Evolutionary conservation across 1,140 invertebrate species (phyloP), one percentile per base, ranked within the genome.

Genomic region (Platyscapa corneri): DNA sequence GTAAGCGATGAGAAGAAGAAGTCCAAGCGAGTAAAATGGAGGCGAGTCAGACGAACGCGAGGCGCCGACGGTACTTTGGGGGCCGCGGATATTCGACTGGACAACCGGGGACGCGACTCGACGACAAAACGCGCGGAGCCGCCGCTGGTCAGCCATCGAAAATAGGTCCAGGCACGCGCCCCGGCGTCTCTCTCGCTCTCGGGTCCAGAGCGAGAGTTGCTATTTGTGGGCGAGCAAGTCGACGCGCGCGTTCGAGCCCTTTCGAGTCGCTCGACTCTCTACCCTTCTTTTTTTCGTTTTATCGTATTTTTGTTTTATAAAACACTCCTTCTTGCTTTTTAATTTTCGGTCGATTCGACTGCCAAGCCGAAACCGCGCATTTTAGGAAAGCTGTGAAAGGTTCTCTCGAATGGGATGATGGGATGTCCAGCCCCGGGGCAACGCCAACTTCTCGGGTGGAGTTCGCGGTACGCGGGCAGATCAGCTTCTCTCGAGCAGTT

Each of bases 91-190:
- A 3, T n/a, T 12, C 60, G 79, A 82, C 84, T 86, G 84, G 84
- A 86, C 64, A 56, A 67, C 30, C 32, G 53, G 64, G 30, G 75
- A 60, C 39, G 32, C 39, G 74, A 23, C 27, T 49, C 60, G 82
- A 76, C 53, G 74, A 20, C 37, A 0, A 30, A 32, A 16, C n/a
- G 32, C 64, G 77, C 64, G 53, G 0, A 34, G 46, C 27, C 67
- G 83, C 46, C 34, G 53, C 32, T 79, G 83, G 84, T 46, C 78
- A 64, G 67, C 30, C 70, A 60, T 82, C 84, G 72, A 82, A 86
- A 86, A 86, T 86, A 86, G 84, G 84, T 75, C 72, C 79, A 76
- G 77, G 78, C 77, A 39, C 20, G 18, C 8, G 49, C 8, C 7
- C 49, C 18, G 27, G 16, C 23, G n/a, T 7, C 39, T 18, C 16